Base-by-base conservation (phyloP, 64 coral and sea anemone genomes). In the Catalaphyllia jardinei region DNA sequence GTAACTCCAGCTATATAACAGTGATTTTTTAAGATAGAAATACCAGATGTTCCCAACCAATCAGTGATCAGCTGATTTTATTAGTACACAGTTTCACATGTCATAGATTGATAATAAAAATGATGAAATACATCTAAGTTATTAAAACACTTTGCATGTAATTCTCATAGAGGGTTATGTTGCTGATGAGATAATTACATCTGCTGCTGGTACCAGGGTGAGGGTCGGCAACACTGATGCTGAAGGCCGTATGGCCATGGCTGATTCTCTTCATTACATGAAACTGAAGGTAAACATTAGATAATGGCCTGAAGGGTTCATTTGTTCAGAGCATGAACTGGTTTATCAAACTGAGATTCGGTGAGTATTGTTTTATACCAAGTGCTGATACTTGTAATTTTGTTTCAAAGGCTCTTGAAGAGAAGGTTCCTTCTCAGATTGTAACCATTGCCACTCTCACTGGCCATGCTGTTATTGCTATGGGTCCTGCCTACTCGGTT, bases 221-320 rank as follows among this genome's bases (percentile, higher is more conserved):
- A 92, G 96, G n/a, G 93, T 98, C 35, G 93, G 87, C 24, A 98
- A 98, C 64, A 98, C 96, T 55, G 96, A 98, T 57, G 96, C 96
- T 15, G 96, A 98, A 31, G 96, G 96, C 3, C 76, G 93, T 11
- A 95, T 98, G 93, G 96, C 90, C 0, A 98, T 98, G 96, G 89
- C 79, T 7, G 96, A 98, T 54, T 81, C 89, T 7, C 71, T 98
- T 33, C 77, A 93, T 42, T 49, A 95, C 76, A 93, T 93, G 88
- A 92, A 89, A 75, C 16, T 73, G 25, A 91, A 76, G 93, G 96
- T 94, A 77, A 73, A 33, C 6, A 19, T 8, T 17, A 42, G 14
- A 17, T 31, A 57, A 57, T 57, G 54, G 54, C 54, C 54, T 57
- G 7, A 1, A 35, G 33, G 54, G 54, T 16, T 57, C 0, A 14